Evolutionary conservation across 1,140 invertebrate genomes (phyloP).

Genomic region (Epicauta chinensis): DNA sequence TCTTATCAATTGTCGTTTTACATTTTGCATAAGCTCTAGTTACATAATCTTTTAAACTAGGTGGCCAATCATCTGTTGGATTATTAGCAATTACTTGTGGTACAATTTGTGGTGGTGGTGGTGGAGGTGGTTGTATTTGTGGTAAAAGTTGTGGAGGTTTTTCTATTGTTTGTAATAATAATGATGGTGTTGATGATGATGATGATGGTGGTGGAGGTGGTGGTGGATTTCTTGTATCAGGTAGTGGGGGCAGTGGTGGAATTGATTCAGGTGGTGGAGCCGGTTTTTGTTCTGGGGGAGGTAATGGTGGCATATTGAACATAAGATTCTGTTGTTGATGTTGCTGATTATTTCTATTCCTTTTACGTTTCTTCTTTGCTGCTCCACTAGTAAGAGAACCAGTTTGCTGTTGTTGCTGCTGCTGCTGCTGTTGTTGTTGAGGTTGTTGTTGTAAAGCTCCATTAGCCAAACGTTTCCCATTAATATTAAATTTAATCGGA

Average conservation of each 20-base stretch:
- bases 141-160: conserved; percentile 15
- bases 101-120: no score
- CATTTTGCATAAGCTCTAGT: conserved; percentile 87
- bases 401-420: conserved; percentile 11
- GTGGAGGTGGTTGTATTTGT: no score
- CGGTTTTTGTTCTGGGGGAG: conserved; percentile 43
- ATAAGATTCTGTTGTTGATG: conserved; percentile 28
- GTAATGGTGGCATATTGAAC: conserved; percentile 51
- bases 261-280: conserved; percentile 43
- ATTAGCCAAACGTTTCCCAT: conserved; percentile 24
- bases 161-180: conserved; percentile 18
- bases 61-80: conserved; percentile 58
- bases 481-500: conserved; percentile 33
- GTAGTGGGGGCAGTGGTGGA: conserved; percentile 47
- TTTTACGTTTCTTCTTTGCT: conserved; percentile 69
- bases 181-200: conserved; percentile 8
- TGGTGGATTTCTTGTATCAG: conserved; percentile 44
- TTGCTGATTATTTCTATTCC: conserved; percentile 55
- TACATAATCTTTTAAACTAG: conserved; percentile 77
- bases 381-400: conserved; percentile 47
- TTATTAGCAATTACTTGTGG: conserved; percentile 29
- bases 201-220: conserved; percentile 37
- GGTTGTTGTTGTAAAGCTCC: conserved; percentile 16
- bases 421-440: conserved; percentile 26
- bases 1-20: conserved; percentile 74